Conservation (phyloP, 2,888 invertebrate genomes). For the Muschampia plurimacula region DNA sequence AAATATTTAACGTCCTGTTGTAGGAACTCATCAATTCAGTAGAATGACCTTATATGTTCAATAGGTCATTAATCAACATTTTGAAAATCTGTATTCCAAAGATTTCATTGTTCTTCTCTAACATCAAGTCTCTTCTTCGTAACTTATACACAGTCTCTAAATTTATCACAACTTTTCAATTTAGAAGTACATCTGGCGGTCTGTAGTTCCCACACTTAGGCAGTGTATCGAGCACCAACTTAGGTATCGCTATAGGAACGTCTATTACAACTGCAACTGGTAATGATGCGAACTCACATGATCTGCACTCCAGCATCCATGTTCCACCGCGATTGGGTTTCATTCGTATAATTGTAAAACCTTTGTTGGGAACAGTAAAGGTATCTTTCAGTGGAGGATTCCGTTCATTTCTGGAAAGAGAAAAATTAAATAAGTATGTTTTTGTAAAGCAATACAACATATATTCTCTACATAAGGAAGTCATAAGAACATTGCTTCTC, state of each 20-base stretch:
- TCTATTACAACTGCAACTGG: slow-evolving; percentile 80
- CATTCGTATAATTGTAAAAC: slow-evolving; percentile 84
- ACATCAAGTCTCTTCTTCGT: not conserved
- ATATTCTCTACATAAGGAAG: too few species aligned
- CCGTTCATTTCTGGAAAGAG: slow-evolving; percentile 72
- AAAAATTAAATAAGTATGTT: not conserved
- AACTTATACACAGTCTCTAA: not conserved
- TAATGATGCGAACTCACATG: slow-evolving; percentile 70
- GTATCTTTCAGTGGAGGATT: slow-evolving; percentile 87
- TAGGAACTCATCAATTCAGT: too few species aligned
- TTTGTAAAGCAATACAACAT: too few species aligned
- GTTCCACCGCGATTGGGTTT: slow-evolving; percentile 83
- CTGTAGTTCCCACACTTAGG: slow-evolving; percentile 82
- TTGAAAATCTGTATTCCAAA: not conserved
- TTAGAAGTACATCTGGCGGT: slow-evolving; percentile 77
- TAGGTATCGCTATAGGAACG: slow-evolving; percentile 73
- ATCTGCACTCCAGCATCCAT: slow-evolving; percentile 78
- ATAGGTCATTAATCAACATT: too few species aligned
- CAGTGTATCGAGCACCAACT: slow-evolving; percentile 71
- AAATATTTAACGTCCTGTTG: too few species aligned
- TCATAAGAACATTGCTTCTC: too few species aligned
- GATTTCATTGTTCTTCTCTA: not conserved
- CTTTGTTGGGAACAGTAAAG: slow-evolving; percentile 87
- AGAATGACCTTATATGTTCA: too few species aligned
- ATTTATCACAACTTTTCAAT: slow-evolving; percentile 53